Conservation (phyloP, 2,113 vertebrate species). For the Crotophaga sulcirostris region DNA sequence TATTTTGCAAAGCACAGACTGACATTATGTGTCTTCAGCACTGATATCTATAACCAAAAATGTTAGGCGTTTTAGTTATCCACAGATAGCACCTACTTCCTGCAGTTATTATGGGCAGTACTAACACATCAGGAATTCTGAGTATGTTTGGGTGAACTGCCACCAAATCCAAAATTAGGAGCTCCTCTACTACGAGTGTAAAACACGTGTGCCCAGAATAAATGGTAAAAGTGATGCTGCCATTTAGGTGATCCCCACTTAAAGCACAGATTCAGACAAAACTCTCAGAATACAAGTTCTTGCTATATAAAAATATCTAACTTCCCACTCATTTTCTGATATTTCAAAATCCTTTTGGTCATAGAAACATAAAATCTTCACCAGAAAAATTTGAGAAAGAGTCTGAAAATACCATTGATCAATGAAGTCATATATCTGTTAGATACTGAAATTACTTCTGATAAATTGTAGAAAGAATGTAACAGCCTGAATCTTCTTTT, state of each 20-base stretch:
- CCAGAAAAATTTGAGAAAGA: constrained; percentile 21
- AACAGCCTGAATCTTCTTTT: neutral
- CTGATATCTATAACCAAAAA: constrained; percentile 38
- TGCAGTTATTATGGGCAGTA: constrained; percentile 43
- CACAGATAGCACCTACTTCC: constrained; percentile 63
- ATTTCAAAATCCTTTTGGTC: neutral
- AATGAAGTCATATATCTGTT: neutral
- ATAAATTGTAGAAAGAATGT: neutral
- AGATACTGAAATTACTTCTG: neutral
- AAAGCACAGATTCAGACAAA: neutral
- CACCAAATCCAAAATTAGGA: constrained; percentile 20
- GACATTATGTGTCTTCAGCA: neutral
- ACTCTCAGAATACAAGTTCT: neutral
- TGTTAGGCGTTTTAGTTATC: constrained; percentile 37
- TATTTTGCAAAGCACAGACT: neutral
- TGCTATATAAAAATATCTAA: neutral
- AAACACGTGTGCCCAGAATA: constrained; percentile 39
- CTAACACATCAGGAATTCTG: constrained; percentile 60
- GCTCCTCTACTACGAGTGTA: constrained; percentile 30
- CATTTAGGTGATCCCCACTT: neutral
- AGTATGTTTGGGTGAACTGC: constrained; percentile 53
- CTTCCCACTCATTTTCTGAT: neutral
- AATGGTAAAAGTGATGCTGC: neutral
- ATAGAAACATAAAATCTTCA: neutral
- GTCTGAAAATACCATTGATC: constrained; percentile 13